Evolutionary conservation across 2,113 vertebrate genomes (phyloP).

Genomic region (Myxocyprinus asiaticus): DNA sequence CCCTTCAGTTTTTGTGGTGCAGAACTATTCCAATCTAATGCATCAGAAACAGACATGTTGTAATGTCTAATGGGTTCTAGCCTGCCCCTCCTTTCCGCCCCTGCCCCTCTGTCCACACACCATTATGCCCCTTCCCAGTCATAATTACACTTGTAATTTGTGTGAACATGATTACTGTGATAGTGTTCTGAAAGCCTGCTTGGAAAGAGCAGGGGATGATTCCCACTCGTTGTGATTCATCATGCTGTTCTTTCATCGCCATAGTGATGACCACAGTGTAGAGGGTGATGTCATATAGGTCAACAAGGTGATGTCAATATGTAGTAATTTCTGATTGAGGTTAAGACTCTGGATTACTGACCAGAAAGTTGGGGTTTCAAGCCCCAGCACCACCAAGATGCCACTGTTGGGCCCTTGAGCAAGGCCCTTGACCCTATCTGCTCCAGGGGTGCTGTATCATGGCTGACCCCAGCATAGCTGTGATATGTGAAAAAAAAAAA

Average conservation of each 20-base stretch:
- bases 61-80: background rate
- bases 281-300: constrained; percentile 33
- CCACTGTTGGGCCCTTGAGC: too few species aligned
- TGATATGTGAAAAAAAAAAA: too few species aligned
- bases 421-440: too few species aligned
- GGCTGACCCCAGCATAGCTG: too few species aligned
- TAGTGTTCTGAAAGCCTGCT: background rate
- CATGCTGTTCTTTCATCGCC: constrained; percentile 21
- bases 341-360: too few species aligned
- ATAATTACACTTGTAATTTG: too few species aligned
- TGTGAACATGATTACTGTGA: constrained; percentile 9
- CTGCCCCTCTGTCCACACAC: background rate
- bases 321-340: background rate
- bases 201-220: constrained; percentile 34
- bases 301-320: background rate
- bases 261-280: constrained; percentile 14
- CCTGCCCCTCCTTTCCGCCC: too few species aligned
- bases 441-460: too few species aligned
- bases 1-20: background rate
- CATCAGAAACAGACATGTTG: too few species aligned
- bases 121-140: background rate
- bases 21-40: background rate
- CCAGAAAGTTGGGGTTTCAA: too few species aligned
- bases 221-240: constrained; percentile 32
- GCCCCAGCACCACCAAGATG: too few species aligned